Base-by-base conservation (phyloP, 2,113 vertebrate genomes). In the Piaya cayana region DNA sequence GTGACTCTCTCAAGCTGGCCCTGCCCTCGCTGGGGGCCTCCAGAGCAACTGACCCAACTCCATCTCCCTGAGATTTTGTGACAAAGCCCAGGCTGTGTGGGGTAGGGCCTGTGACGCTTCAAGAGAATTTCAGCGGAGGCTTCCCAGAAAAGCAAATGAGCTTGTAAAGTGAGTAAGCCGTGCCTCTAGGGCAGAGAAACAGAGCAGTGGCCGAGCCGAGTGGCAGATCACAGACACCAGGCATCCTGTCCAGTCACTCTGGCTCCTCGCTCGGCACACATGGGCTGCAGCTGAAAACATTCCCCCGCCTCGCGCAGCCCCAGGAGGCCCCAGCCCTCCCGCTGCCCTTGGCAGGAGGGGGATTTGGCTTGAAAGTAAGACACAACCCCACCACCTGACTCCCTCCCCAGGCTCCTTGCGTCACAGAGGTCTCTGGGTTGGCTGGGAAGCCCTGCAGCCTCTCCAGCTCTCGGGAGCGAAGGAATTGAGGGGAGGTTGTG, bases 1-100 rank as follows among this genome's bases (percentile, higher is more conserved):
- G n/a, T n/a, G n/a, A n/a, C 4, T 23, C 68, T n/a, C 49, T 6
- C 32, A 26, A 21, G 27, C 0, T 4, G 9, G 9, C 23, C 71
- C 39, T 30, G 64, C 80, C 80, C 72, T 56, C 50, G 64, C 52
- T 7, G 1, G 32, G 19, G n/a, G 15, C 14, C 30, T 67, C 56
- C 27, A 5, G 34, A 45, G 69, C 36, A 49, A 5, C 43, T 67
- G 3, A 1, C 34, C 75, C 8, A 21, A 8, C 42, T 49, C 11
- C 49, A 49, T 2, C 68, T 34, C 8, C 2, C 39, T 3, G 59
- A 8, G 7, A 19, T 18, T 29, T 4, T 1, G 62, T 11, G 92
- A 36, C 81, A 11, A 1, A 2, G 58, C 45, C 14, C 22, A 6
- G 29, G 59, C 36, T 5, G 55, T 2, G 0, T 5, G 8, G 42